Base-by-base conservation (phyloP, 2,113 vertebrate genomes). In the Etheostoma cragini region DNA sequence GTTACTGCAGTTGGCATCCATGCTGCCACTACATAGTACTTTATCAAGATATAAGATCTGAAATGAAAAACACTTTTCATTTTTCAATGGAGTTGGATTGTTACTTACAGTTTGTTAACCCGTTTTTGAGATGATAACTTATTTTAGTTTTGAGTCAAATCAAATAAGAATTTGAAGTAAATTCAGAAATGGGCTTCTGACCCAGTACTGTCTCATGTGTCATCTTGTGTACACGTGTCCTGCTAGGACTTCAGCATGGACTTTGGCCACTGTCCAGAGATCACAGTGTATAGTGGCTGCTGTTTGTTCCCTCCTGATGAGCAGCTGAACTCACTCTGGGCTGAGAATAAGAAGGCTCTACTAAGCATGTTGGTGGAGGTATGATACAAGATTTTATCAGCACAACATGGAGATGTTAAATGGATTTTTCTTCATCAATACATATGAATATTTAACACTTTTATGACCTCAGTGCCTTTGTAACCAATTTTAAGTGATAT, bases 301-400 rank as follows among this genome's bases (percentile, higher is more conserved):
- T 99, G 98, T 79, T 94, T 96, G 70, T 99, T 98, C 77, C 98
- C 98, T 0, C 91, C 94, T 0, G 93, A 94, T n/a, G 95, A 95
- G 21, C 96, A 97, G 61, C 96, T 99, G 72, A 91, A 95, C 26
- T 42, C 87, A 4, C 93, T 99, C 52, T 99, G 98, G 98, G 91
- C 94, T 22, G 97, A 98, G 77, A 98, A 99, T 92, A 98, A 96
- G 91, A 98, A 96, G 82, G 92, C 98, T 76, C 96, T 99, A 42
- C 95, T 99, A 8, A 96, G 97, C 93, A 99, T 99, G 98, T 89
- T 99, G 3, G 98, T 99, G 71, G 98, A 99, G 97, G 98, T 99
- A 82, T 8, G 78, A 21, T 16, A n/a, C 13, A 66, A 8, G 5
- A 63, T 69, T 66, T 87, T 19, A 71, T 49, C 52, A 57, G 45